Evolutionary conservation across 1,140 invertebrate genomes (phyloP).

Genomic region (Scaptomyza montana): DNA sequence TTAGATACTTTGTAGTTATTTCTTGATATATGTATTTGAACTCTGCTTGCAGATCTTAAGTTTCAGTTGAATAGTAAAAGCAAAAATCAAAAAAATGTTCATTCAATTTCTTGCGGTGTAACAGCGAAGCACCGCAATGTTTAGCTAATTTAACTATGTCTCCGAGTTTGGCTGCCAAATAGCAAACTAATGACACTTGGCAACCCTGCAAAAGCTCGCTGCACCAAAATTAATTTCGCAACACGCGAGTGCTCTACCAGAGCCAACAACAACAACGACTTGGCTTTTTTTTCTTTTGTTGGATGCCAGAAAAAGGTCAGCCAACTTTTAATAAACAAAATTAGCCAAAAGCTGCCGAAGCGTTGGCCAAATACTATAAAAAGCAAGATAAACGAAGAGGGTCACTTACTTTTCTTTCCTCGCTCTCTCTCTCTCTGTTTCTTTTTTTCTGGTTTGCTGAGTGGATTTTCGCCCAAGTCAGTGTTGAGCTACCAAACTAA

Average conservation of each 20-base stretch:
- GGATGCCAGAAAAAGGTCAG: conserved; percentile 46
- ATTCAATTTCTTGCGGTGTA: conserved; percentile 9
- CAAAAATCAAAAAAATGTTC: too few species aligned
- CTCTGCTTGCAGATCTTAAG: too few species aligned
- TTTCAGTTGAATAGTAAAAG: too few species aligned
- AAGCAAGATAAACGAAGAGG: conserved; percentile 68
- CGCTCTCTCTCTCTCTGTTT: background rate
- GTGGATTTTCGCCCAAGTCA: conserved; percentile 5
- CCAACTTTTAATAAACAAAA: conserved; percentile 80
- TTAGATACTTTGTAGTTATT: too few species aligned
- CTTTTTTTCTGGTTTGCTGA: background rate
- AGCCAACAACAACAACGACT: conserved; percentile 19
- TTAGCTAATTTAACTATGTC: conserved; percentile 81
- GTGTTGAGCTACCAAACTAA: conserved; percentile 5
- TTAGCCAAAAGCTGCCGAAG: conserved; percentile 62
- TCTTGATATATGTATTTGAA: too few species aligned
- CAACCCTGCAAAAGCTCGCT: conserved; percentile 50
- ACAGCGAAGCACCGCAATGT: conserved; percentile 58
- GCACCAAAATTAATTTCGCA: conserved; percentile 67
- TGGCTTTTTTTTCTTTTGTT: background rate
- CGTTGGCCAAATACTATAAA: conserved; percentile 64
- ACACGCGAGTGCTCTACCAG: conserved; percentile 12
- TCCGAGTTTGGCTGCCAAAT: conserved; percentile 65
- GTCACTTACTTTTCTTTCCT: conserved; percentile 56
- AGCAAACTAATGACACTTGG: conserved; percentile 77